These are phyloP conservation scores for Oophaga sylvatica DNA, from an alignment of 2,797 vertebrate genomes.

Conservation along the genomic window DNA sequence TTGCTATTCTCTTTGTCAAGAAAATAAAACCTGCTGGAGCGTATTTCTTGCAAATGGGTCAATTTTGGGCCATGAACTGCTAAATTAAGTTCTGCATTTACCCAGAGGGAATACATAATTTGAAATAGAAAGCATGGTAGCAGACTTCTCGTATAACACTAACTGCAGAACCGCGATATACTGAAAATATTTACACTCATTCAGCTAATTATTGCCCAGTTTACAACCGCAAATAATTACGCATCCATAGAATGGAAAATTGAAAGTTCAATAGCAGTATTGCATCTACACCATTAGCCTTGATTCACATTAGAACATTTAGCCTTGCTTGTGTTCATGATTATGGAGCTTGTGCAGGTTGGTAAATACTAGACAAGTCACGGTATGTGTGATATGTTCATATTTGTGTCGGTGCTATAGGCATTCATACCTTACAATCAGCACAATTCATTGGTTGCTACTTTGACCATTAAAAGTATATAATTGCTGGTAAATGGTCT, in stretches of 20 bases:
- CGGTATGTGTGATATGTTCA: too few relatives aligned
- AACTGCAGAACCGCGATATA: constrained; percentile 4
- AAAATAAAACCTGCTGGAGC: constrained; percentile 56
- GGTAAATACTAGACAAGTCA: not conserved
- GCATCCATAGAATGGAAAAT: not conserved
- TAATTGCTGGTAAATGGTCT: too few relatives aligned
- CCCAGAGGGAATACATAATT: constrained; percentile 44
- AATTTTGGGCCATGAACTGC: constrained; percentile 25
- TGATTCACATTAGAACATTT: not conserved
- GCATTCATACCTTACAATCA: too few relatives aligned
- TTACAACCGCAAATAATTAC: not conserved
- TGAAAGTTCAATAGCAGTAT: not conserved
- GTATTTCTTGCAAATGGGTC: constrained; percentile 33
- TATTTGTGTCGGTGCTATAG: too few relatives aligned
- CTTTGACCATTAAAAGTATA: too few relatives aligned
- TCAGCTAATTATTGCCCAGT: not conserved
- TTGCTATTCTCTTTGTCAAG: constrained; percentile 19
- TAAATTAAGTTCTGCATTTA: constrained; percentile 46
- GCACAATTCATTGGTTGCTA: too few relatives aligned
- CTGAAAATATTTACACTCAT: not conserved
- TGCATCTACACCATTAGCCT: not conserved
- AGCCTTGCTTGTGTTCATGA: not conserved
- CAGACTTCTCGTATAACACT: not conserved
- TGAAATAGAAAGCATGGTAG: constrained; percentile 8
- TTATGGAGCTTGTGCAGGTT: not conserved